Percentiles rank a stretch among this genome's conserved stretches.
Conservation (phyloP, 2,888 invertebrate species). For the Lasius platythorax region DNA sequence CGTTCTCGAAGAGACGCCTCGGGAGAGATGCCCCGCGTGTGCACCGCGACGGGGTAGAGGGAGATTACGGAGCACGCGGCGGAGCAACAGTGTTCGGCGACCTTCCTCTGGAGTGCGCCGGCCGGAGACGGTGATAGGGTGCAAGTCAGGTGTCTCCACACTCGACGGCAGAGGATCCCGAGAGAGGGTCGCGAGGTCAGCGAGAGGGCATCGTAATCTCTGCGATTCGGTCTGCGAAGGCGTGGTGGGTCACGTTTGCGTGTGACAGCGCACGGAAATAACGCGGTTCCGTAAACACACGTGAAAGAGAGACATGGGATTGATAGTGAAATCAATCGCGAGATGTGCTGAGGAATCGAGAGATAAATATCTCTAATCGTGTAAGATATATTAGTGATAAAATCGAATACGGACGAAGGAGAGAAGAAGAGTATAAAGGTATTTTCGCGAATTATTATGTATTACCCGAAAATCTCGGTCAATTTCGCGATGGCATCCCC, state of each 20-base stretch:
- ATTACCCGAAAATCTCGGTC: conserved; percentile 1
- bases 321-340: conserved; percentile 13
- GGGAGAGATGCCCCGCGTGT: conserved; percentile 11
- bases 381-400: neutral
- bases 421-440: neutral
- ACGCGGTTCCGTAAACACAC: conserved; percentile 15
- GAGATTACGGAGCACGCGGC: conserved; percentile 67
- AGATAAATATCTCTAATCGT: neutral
- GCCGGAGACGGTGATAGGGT: conserved; percentile 10
- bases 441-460: conserved; percentile 12
- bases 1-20: neutral
- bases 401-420: neutral
- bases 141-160: conserved; percentile 40
- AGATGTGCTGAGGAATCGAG: neutral
- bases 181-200: conserved; percentile 50
- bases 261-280: neutral
- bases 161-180: conserved; percentile 20
- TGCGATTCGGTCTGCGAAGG: conserved; percentile 32
- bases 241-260: conserved; percentile 47
- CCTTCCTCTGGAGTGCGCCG: conserved; percentile 49
- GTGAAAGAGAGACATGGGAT: conserved; percentile 6
- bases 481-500: neutral
- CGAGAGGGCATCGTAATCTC: conserved; percentile 47
- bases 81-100: conserved; percentile 73
- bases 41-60: conserved; percentile 15